These are phyloP conservation scores for Eupsilia transversa DNA, from an alignment of 2,888 invertebrate genomes.

Conservation along the genomic window DNA sequence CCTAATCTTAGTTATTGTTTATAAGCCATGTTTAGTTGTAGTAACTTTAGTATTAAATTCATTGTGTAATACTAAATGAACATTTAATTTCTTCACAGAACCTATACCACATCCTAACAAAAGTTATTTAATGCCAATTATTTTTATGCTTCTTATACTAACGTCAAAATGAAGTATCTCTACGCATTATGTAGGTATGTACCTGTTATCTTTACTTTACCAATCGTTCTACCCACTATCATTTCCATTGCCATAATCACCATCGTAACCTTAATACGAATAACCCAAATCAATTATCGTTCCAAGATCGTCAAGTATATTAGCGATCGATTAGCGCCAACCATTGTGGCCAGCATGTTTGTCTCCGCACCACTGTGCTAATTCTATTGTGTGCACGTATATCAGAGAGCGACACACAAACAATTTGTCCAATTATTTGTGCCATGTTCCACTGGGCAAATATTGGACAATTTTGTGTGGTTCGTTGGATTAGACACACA, in stretches of 20 bases:
- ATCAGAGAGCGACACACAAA: constrained; percentile 74
- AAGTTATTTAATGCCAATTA: no score
- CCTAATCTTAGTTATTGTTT: no score
- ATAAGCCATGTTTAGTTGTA: no score
- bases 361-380: constrained; percentile 54
- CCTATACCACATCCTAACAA: no score
- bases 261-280: constrained; percentile 4
- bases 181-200: background rate
- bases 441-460: constrained; percentile 72
- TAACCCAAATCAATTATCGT: constrained; percentile 45
- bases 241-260: background rate
- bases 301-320: constrained; percentile 57
- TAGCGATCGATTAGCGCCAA: constrained; percentile 57
- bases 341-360: constrained; percentile 62
- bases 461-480: constrained; percentile 72
- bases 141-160: no score
- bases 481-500: constrained; percentile 58
- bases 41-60: no score
- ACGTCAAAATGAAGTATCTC: background rate
- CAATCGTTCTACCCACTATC: background rate
- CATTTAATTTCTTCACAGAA: no score
- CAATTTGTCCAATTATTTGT: constrained; percentile 82
- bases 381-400: constrained; percentile 64
- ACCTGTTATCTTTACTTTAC: background rate
- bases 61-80: no score